Evolutionary conservation across 2,888 invertebrate species (phyloP).

Genomic region (Exephanes ischioxanthus): DNA sequence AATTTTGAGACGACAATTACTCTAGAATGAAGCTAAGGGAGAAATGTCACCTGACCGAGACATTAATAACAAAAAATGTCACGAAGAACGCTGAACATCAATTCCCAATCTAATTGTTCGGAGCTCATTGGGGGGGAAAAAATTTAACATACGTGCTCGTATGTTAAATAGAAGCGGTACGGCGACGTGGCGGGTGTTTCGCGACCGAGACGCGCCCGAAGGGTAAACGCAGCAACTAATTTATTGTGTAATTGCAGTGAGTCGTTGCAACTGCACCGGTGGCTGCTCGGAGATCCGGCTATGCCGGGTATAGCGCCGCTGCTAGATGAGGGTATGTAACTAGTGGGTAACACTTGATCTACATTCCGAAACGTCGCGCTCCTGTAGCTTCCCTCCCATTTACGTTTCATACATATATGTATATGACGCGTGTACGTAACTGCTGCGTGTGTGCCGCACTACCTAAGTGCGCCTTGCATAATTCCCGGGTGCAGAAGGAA

Average conservation of each 20-base stretch:
- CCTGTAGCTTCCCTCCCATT: conserved; percentile 24
- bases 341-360: conserved; percentile 66
- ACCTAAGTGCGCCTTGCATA: conserved; percentile 20
- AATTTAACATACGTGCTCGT: background rate
- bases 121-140: background rate
- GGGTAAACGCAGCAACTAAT: conserved; percentile 56
- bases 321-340: conserved; percentile 52
- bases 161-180: conserved; percentile 24
- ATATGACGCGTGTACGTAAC: conserved; percentile 9
- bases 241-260: conserved; percentile 65
- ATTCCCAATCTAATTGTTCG: background rate
- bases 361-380: conserved; percentile 67
- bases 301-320: conserved; percentile 33
- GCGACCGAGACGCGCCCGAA: conserved; percentile 18
- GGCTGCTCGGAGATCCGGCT: conserved; percentile 44
- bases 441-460: background rate
- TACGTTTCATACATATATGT: conserved; percentile 29
- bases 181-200: background rate
- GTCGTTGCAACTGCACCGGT: conserved; percentile 57
- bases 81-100: background rate
- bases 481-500: conserved; percentile 6
- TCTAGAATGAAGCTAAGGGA: background rate
- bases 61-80: background rate
- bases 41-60: background rate
- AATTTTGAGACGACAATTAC: background rate